Conservation (phyloP, 2,113 vertebrate genomes). For the Syrrhaptes paradoxus region DNA sequence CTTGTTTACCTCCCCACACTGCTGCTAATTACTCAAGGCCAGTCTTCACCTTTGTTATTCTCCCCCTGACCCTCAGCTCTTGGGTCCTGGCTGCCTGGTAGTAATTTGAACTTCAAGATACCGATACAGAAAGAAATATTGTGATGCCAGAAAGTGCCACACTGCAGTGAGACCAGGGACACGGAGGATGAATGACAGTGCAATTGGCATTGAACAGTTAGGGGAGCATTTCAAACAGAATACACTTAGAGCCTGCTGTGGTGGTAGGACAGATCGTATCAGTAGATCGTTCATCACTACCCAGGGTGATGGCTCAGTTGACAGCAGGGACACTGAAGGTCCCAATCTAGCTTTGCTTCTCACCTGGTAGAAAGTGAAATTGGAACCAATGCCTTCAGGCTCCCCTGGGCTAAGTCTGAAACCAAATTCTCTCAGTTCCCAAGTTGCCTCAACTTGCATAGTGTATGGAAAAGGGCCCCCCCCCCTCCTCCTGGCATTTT, state of each 20-base stretch:
- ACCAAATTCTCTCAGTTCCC: background rate
- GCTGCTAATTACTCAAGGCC: background rate
- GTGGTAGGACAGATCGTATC: background rate
- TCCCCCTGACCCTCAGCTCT: background rate
- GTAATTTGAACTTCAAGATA: background rate
- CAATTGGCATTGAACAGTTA: background rate
- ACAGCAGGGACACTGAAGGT: background rate
- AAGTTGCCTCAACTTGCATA: fast-evolving
- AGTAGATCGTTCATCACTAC: background rate
- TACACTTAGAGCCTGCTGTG: background rate
- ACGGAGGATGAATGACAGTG: background rate
- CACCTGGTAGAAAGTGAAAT: background rate
- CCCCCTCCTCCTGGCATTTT: background rate
- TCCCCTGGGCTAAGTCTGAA: background rate
- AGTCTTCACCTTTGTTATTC: background rate
- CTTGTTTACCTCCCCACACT: background rate
- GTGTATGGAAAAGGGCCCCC: background rate
- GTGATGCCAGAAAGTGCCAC: background rate
- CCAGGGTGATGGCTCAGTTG: background rate
- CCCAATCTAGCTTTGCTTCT: background rate
- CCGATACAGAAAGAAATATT: background rate
- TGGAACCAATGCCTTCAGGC: background rate
- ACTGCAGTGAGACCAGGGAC: background rate
- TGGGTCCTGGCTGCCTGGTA: background rate
- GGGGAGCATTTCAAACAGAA: background rate